phyloP scores from a whole-genome alignment of 2,113 vertebrate genomes.

The Haplochromis burtoni region DNA sequence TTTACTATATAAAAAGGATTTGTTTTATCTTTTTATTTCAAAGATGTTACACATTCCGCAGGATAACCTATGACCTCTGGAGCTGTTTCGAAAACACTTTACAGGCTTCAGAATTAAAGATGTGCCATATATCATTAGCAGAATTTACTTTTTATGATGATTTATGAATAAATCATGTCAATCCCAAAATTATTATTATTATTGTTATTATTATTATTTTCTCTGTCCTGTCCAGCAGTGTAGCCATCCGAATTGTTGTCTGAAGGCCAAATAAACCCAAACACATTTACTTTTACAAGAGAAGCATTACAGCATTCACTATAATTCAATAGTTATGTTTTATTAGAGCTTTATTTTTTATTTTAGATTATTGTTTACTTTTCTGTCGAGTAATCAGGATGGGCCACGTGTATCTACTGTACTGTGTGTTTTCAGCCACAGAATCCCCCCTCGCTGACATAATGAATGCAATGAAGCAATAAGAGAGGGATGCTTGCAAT shows the following conservation, averaged over 20 bases:
- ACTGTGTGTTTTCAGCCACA: neutral
- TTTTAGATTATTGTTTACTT: neutral
- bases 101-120: neutral
- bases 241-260: neutral
- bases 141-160: neutral
- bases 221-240: neutral
- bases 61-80: neutral
- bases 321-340: neutral
- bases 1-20: neutral
- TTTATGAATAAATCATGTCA: neutral
- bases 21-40: neutral
- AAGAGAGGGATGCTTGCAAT: neutral
- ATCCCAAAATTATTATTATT: neutral
- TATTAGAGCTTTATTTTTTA: neutral
- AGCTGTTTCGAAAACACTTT: neutral
- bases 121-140: neutral
- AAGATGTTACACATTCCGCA: neutral
- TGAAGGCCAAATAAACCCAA: neutral
- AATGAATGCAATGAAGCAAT: neutral
- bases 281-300: neutral
- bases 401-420: neutral
- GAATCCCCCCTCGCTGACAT: neutral
- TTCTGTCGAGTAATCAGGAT: neutral
- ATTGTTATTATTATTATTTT: neutral
- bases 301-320: neutral